Percentiles rank a stretch among this genome's conserved stretches.
Evolutionary conservation across 1,140 invertebrate genomes (phyloP).

Genomic region (Oryzaephilus surinamensis): DNA sequence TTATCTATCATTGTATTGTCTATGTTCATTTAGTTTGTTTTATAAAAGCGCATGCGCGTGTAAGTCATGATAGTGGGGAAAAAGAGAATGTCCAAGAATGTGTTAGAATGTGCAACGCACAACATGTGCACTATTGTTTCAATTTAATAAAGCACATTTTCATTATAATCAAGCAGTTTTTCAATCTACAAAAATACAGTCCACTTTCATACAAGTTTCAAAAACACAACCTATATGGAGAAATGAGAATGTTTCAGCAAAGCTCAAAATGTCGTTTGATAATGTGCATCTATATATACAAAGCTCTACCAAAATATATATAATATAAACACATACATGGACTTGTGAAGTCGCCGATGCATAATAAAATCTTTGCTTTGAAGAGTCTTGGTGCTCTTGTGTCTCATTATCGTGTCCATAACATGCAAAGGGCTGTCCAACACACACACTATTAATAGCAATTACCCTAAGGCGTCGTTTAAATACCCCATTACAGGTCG

Average conservation of each 20-base stretch:
- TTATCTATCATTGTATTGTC: no score
- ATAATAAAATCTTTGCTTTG: constrained; percentile 16
- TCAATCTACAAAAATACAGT: no score
- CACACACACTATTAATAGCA: constrained; percentile 30
- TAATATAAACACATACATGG: constrained; percentile 5
- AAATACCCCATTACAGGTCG: constrained; percentile 23
- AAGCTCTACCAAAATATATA: no score
- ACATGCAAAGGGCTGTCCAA: constrained; percentile 29
- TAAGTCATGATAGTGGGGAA: no score
- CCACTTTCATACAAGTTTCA: no score
- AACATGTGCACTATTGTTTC: not conserved
- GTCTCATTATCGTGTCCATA: constrained; percentile 31
- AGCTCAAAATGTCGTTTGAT: no score
- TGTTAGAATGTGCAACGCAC: no score
- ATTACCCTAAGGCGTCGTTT: constrained; percentile 30
- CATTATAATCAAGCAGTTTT: no score
- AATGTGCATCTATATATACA: no score
- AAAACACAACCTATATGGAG: not conserved
- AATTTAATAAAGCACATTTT: not conserved
- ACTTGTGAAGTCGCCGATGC: constrained; percentile 7
- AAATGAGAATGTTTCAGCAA: no score
- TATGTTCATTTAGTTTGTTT: no score
- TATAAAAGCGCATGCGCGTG: constrained; percentile 2
- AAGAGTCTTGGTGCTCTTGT: constrained; percentile 17
- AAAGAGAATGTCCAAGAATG: no score